Evolutionary conservation across 1,140 invertebrate species (phyloP), one percentile per base, ranked within the genome.

Genomic region (Lanistes nyassanus): DNA sequence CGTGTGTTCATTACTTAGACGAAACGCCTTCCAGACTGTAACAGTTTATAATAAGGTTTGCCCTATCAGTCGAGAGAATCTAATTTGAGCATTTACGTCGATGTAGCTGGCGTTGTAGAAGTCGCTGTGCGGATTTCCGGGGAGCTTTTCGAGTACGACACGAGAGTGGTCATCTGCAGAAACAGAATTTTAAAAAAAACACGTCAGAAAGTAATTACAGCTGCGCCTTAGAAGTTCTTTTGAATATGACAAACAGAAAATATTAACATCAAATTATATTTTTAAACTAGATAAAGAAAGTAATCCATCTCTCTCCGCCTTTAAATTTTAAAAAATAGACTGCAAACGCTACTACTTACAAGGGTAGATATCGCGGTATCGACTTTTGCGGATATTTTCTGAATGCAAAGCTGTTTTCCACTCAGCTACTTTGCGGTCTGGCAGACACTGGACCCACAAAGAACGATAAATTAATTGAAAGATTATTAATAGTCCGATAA

Each of bases 61-160:
- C n/a, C n/a, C n/a, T n/a, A n/a, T n/a, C n/a, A n/a, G n/a, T n/a
- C n/a, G n/a, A n/a, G n/a, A n/a, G n/a, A n/a, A n/a, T n/a, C n/a
- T n/a, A n/a, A n/a, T n/a, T n/a, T 11, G 56, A n/a, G 34, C 1
- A 66, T 64, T 68, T 55, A 76, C 75, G 23, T 76, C 56, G 23
- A 76, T 42, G 58, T 70, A 76, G 37, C 37, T 56, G 37, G 75
- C 75, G 58, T 76, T 76, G 75, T 69, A 69, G 75, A 58, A 76
- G 58, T 76, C 75, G 65, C 47, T 56, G 39, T 60, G 23, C 3
- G 67, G 67, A 31, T 39, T 39, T 26, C 42, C 67, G 9, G 65
- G 51, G 4, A 62, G 55, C 23, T 66, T 66, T 5, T 19, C 42
- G 16, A 76, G 56, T 23, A n/a, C 36, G n/a, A 76, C 75, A 3